Percentiles rank a stretch among this genome's conserved stretches.
Conservation (phyloP, 2,888 invertebrate genomes). For the Chymomyza procnemis region DNA sequence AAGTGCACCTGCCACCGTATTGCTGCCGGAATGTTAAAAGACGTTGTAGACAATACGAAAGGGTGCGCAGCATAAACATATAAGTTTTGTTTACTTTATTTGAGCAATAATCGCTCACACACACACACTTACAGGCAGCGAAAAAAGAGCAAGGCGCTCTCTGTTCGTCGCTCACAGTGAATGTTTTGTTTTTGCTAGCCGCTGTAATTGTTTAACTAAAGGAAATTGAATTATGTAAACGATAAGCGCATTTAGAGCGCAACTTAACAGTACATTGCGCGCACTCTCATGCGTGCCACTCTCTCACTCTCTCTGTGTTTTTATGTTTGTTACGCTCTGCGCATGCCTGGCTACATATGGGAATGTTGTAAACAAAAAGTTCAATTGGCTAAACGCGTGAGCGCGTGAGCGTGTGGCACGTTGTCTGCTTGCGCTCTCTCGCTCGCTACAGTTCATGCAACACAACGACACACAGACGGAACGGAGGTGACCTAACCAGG, state of each 20-base stretch:
- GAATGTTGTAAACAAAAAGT: slow-evolving; percentile 60
- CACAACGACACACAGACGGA: slow-evolving; percentile 9
- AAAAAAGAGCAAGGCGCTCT: neutral
- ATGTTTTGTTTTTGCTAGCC: slow-evolving; percentile 7
- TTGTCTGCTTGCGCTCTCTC: slow-evolving; percentile 12
- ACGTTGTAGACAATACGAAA: neutral
- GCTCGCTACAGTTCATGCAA: neutral
- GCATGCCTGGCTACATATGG: slow-evolving; percentile 15
- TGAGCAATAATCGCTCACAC: neutral
- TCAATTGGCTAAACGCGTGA: slow-evolving; percentile 35
- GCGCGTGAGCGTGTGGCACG: neutral
- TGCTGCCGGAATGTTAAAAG: neutral
- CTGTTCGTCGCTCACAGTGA: slow-evolving; percentile 13
- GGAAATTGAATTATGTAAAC: slow-evolving; percentile 65
- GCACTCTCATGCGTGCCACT: slow-evolving; percentile 5
- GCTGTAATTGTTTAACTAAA: slow-evolving; percentile 58
- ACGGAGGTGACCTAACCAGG: slow-evolving; percentile 76
- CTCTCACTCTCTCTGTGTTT: slow-evolving; percentile 26
- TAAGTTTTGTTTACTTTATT: neutral
- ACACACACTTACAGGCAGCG: slow-evolving; percentile 1
- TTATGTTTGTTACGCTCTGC: slow-evolving; percentile 47
- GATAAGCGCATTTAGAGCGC: slow-evolving; percentile 53
- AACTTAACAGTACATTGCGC: neutral
- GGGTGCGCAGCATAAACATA: neutral
- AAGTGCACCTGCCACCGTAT: slow-evolving; percentile 2